Evolutionary conservation across 2,797 vertebrate species (phyloP).

Genomic region (Diceros bicornis): DNA sequence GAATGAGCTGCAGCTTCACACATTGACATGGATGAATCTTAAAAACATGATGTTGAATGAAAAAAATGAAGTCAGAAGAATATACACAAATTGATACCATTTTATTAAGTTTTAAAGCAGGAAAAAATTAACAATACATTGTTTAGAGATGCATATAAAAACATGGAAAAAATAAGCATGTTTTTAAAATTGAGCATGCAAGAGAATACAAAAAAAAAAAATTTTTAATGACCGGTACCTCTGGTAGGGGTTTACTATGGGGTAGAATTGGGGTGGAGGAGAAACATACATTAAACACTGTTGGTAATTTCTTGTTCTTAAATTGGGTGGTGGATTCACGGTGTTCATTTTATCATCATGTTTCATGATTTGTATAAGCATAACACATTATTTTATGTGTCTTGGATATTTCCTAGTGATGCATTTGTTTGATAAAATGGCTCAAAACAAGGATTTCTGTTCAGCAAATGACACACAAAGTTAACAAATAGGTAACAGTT

Average conservation of each 20-base stretch:
- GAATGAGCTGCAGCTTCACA: not conserved
- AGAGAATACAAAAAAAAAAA: not conserved
- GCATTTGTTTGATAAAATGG: not conserved
- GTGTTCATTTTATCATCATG: not conserved
- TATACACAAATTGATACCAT: not conserved
- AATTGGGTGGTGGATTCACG: not conserved
- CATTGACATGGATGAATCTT: not conserved
- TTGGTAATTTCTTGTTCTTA: not conserved
- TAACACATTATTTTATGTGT: not conserved
- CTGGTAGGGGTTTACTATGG: not conserved
- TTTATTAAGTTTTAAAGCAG: slow-evolving; percentile 20
- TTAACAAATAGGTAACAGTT: not conserved
- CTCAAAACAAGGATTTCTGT: not conserved
- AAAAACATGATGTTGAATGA: not conserved
- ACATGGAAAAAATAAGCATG: too few species aligned
- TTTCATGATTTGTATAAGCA: slow-evolving; percentile 12
- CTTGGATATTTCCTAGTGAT: not conserved
- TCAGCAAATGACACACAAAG: not conserved
- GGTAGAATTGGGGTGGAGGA: not conserved
- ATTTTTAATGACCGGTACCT: not conserved
- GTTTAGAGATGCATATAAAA: not conserved
- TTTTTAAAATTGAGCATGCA: not conserved
- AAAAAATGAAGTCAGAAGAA: not conserved
- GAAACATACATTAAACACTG: not conserved
- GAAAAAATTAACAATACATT: not conserved